Percentiles rank a stretch among this genome's conserved stretches.
Conservation (phyloP, 2,888 invertebrate genomes). For the Drosophila tanythrix region DNA sequence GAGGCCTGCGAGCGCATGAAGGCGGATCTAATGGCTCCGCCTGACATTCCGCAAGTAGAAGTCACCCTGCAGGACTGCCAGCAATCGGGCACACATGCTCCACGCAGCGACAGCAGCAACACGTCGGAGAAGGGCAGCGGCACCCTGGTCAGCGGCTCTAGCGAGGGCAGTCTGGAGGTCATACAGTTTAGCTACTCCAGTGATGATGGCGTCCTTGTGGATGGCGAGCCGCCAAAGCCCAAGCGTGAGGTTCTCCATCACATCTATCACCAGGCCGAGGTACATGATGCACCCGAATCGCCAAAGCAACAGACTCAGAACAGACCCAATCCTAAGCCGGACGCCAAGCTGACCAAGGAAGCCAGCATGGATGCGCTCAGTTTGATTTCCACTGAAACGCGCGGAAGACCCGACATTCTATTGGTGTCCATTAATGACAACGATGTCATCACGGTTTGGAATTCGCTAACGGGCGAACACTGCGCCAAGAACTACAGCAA, state of each 20-base stretch:
- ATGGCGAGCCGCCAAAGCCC: constrained; percentile 71
- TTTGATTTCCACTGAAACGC: background rate
- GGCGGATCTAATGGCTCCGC: constrained; percentile 74
- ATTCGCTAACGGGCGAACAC: constrained; percentile 49
- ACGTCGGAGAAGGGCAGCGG: constrained; percentile 41
- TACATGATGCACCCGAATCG: constrained; percentile 68
- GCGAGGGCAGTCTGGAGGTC: constrained; percentile 80
- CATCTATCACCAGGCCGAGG: constrained; percentile 81
- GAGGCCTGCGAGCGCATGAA: constrained; percentile 84
- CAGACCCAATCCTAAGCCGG: background rate
- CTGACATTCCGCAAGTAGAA: constrained; percentile 48
- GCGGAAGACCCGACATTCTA: constrained; percentile 31
- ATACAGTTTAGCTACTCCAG: constrained; percentile 79
- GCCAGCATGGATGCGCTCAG: constrained; percentile 30
- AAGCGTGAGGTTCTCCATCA: constrained; percentile 77
- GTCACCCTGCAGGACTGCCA: constrained; percentile 82
- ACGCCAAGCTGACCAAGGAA: background rate
- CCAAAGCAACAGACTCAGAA: constrained; percentile 16
- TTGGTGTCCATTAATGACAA: constrained; percentile 55
- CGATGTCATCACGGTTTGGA: constrained; percentile 57
- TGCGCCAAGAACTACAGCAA: constrained; percentile 54
- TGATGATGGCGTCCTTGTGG: constrained; percentile 78
- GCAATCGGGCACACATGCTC: constrained; percentile 36
- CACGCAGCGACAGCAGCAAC: constrained; percentile 51
- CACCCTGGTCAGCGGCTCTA: constrained; percentile 66